Evolutionary conservation across 2,797 vertebrate species (phyloP).

Genomic region (Amblyopsis hoosieri): DNA sequence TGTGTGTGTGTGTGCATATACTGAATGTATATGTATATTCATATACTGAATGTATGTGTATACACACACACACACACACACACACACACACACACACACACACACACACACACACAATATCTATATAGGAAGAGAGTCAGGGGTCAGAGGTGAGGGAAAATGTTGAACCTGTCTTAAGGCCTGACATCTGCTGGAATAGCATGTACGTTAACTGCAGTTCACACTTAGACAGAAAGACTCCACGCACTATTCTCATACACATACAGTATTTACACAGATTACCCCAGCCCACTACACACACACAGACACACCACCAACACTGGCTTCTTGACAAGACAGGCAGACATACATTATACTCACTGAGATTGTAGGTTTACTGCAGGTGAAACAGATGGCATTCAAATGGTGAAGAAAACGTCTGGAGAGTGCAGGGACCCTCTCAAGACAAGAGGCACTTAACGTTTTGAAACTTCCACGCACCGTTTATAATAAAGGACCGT

Average conservation of each 20-base stretch:
- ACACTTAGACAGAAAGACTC: background rate
- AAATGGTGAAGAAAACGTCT: constrained; percentile 37
- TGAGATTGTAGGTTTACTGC: constrained; percentile 35
- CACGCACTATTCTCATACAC: background rate
- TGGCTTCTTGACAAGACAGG: too few species aligned
- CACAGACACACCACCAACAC: background rate
- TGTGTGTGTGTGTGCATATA: background rate
- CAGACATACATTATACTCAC: constrained; percentile 7
- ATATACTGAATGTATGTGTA: constrained; percentile 20
- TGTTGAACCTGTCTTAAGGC: too few species aligned
- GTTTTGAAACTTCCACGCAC: constrained; percentile 29
- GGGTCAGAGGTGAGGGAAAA: too few species aligned
- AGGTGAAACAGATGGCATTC: constrained; percentile 17
- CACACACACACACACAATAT: background rate
- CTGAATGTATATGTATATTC: background rate
- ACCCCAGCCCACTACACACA: background rate
- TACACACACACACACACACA: constrained; percentile 15
- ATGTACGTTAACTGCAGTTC: too few species aligned
- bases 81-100: constrained; percentile 15
- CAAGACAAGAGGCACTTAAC: constrained; percentile 37
- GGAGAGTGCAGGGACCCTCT: constrained; percentile 13
- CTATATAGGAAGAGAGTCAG: too few species aligned
- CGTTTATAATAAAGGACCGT: constrained; percentile 29
- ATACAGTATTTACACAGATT: background rate
- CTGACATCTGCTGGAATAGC: too few species aligned